Evolutionary conservation across 2,888 invertebrate species (phyloP).

Genomic region (Drosophila kuntzei): DNA sequence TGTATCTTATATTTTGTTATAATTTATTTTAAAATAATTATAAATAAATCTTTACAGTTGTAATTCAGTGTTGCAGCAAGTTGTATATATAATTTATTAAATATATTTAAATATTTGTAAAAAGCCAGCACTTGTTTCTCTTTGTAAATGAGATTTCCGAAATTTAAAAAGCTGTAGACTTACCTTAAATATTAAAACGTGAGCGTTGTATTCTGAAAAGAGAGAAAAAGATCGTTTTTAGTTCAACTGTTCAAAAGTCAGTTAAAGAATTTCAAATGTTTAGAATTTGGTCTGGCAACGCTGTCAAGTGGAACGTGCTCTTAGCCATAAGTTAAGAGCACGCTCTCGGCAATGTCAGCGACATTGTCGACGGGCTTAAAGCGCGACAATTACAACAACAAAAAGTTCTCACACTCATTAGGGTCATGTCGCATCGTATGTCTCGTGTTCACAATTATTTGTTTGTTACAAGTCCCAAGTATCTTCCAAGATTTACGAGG

Average conservation of each 20-base stretch:
- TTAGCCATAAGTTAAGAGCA: constrained; percentile 55
- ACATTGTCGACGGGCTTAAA: constrained; percentile 24
- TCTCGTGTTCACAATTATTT: constrained; percentile 70
- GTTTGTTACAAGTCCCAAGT: constrained; percentile 37
- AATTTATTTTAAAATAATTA: too few species aligned
- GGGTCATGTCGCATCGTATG: constrained; percentile 65
- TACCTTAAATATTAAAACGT: constrained; percentile 36
- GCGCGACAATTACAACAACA: constrained; percentile 41
- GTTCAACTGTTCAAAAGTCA: constrained; percentile 14
- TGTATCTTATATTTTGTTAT: too few species aligned
- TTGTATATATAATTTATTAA: not conserved
- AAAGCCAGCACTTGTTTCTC: constrained; percentile 57
- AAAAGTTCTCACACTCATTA: constrained; percentile 79
- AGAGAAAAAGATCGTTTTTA: constrained; percentile 19
- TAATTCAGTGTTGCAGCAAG: not conserved
- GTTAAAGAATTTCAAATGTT: constrained; percentile 32
- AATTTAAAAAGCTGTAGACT: constrained; percentile 14
- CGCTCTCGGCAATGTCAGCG: constrained; percentile 57
- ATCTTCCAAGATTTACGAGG: constrained; percentile 32
- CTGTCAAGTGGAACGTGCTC: constrained; percentile 40
- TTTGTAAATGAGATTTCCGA: not conserved
- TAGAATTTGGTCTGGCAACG: constrained; percentile 34
- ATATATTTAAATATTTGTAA: not conserved
- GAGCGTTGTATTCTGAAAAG: constrained; percentile 28
- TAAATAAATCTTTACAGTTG: not conserved